A percentile compares a stretch with the other conserved stretches of the same genome.
Conservation (phyloP, 2,113 vertebrate species). For the Urocynchramus pylzowi region DNA sequence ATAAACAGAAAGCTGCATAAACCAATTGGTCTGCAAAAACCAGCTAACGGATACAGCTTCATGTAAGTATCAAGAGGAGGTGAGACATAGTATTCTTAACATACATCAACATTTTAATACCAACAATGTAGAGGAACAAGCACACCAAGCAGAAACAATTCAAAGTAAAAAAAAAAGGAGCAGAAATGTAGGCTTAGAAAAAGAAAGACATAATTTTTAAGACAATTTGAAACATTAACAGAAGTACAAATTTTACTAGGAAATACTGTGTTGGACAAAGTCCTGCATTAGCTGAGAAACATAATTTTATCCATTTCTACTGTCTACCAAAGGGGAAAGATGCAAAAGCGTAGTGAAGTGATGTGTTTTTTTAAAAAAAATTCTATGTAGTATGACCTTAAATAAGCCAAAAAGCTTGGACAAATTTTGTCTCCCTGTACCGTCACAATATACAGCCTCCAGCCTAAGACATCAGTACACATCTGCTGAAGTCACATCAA, state of each 20-base stretch:
- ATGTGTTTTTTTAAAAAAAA: neutral
- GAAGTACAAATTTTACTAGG: neutral
- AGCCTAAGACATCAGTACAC: neutral
- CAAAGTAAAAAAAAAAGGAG: neutral
- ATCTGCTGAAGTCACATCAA: neutral
- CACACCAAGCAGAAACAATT: neutral
- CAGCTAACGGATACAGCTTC: neutral
- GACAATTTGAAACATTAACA: neutral
- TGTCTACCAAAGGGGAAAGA: neutral
- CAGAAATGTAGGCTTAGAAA: neutral
- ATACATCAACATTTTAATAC: neutral
- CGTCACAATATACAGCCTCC: neutral
- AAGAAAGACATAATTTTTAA: neutral
- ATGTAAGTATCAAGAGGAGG: neutral
- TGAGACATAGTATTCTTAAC: neutral
- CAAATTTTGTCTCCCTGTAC: neutral
- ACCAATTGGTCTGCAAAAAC: neutral
- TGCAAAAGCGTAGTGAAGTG: neutral
- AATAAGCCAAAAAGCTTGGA: neutral
- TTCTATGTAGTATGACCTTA: neutral
- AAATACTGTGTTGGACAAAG: neutral
- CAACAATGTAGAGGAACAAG: neutral
- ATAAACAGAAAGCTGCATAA: neutral
- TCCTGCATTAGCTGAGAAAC: neutral
- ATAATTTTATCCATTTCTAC: neutral